These are phyloP conservation scores for Chionoecetes opilio DNA, from an alignment of 1,140 invertebrate species.

Conservation along the genomic window DNA sequence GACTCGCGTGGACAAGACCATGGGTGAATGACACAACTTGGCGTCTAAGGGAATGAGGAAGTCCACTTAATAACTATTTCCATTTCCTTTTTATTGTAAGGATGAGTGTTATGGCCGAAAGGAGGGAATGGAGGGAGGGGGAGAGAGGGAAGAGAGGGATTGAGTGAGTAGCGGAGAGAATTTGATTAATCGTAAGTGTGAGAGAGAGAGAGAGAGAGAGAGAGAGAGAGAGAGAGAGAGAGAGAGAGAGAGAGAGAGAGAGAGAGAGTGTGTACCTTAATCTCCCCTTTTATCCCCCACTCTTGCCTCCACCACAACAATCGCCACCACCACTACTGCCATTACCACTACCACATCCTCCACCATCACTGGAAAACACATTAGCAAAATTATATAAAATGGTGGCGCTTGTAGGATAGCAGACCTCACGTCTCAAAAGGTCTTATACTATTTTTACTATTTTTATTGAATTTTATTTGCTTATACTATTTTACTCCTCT, in stretches of 20 bases:
- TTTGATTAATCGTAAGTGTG: background rate
- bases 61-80: constrained; percentile 21
- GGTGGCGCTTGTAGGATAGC: background rate
- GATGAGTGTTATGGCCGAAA: too few relatives aligned
- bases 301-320: background rate
- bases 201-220: background rate
- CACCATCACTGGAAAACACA: background rate
- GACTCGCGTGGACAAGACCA: too few relatives aligned
- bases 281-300: background rate
- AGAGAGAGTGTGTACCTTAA: background rate
- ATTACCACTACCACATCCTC: background rate
- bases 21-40: too few relatives aligned
- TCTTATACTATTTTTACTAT: too few relatives aligned
- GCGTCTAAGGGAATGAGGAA: constrained; percentile 6
- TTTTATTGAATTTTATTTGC: too few relatives aligned
- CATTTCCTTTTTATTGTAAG: constrained; percentile 13
- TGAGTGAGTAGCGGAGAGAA: background rate
- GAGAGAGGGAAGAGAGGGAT: background rate
- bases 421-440: too few relatives aligned
- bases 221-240: constrained; percentile 1
- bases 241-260: background rate
- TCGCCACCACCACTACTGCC: background rate
- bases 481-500: too few relatives aligned
- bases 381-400: constrained; percentile 12
- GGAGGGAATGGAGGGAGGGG: too few relatives aligned